phyloP scores from a whole-genome alignment of 2,797 vertebrate genomes.

The Schizopygopsis pylzovi region DNA sequence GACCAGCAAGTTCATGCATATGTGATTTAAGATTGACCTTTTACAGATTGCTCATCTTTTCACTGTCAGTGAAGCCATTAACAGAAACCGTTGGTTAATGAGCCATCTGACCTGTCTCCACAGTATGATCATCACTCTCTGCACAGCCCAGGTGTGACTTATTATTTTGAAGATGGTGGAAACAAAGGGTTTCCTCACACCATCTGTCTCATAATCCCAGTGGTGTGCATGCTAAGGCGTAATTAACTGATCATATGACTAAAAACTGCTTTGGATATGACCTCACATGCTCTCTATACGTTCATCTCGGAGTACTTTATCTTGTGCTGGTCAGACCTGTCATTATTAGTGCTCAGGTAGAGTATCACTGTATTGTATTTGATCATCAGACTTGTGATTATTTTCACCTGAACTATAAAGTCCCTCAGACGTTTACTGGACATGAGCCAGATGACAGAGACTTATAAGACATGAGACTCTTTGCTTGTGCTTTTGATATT shows the following conservation, averaged over 20 bases:
- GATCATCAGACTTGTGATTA: not conserved
- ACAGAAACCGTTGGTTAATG: not conserved
- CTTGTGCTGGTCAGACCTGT: not conserved
- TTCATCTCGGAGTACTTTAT: not conserved
- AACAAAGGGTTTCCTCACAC: conserved; percentile 31
- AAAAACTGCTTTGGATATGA: not conserved
- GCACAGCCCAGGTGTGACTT: conserved; percentile 18
- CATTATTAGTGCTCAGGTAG: not conserved
- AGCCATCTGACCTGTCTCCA: not conserved
- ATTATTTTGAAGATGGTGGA: conserved; percentile 32
- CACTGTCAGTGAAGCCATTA: not conserved
- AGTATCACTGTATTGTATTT: not conserved
- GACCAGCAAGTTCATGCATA: not conserved
- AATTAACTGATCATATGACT: conserved; percentile 58
- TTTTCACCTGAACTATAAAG: not conserved
- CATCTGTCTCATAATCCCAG: conserved; percentile 42
- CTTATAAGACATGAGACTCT: not conserved
- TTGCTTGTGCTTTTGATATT: not conserved
- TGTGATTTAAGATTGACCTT: not conserved
- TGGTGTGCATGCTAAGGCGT: conserved; percentile 7
- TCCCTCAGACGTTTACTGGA: not conserved
- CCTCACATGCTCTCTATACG: not conserved
- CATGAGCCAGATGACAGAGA: not conserved
- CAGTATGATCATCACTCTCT: not conserved
- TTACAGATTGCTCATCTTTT: not conserved